These are phyloP conservation scores for Nemurella pictetii DNA, from an alignment of 2,888 invertebrate genomes.

Conservation along the genomic window DNA sequence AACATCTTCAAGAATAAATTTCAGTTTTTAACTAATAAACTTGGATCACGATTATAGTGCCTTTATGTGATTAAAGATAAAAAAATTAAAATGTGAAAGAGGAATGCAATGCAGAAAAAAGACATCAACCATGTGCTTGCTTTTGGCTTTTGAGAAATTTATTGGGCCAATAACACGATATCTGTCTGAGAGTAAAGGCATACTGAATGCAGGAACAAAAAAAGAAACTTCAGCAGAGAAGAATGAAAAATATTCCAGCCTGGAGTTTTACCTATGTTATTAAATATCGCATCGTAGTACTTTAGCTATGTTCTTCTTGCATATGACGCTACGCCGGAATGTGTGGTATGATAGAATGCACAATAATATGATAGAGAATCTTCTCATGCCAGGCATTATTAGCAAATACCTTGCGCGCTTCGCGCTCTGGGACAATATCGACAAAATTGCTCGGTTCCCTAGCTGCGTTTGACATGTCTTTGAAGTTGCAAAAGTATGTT, in stretches of 20 bases:
- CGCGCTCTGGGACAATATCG: constrained; percentile 2
- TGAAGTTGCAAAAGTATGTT: background rate
- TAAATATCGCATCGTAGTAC: constrained; percentile 4
- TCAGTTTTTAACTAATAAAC: too few species aligned
- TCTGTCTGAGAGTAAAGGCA: background rate
- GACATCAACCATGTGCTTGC: background rate
- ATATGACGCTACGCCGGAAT: constrained; percentile 28
- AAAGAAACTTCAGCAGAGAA: background rate
- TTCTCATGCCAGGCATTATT: constrained; percentile 7
- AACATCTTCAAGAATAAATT: too few species aligned
- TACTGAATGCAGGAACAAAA: background rate
- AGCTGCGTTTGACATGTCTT: background rate
- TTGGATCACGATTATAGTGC: too few species aligned
- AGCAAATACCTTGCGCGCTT: constrained; percentile 11
- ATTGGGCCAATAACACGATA: background rate
- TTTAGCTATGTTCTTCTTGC: background rate
- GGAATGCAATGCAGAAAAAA: background rate
- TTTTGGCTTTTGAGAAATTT: background rate
- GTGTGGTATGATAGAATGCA: constrained; percentile 32
- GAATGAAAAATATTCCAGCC: background rate
- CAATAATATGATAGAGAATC: constrained; percentile 12
- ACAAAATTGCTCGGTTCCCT: constrained; percentile 15
- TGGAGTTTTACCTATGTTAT: constrained; percentile 17
- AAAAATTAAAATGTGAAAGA: background rate
- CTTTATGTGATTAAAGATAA: too few species aligned